These are phyloP conservation scores for Tachina grossa DNA, from an alignment of 2,888 invertebrate species.

Conservation along the genomic window DNA sequence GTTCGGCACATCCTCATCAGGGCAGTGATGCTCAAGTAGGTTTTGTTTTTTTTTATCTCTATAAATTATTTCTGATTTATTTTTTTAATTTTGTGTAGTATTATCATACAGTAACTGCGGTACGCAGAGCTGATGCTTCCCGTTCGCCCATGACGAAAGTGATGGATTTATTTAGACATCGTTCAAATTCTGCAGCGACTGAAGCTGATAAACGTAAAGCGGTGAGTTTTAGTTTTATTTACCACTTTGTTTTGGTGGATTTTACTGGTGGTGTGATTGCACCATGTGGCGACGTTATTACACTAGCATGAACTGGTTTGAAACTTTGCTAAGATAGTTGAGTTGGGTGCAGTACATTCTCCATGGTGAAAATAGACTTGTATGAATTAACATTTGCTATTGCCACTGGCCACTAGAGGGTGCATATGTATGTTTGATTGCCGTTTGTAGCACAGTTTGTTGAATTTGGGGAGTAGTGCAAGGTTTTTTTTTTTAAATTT, in stretches of 20 bases:
- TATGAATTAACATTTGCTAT: neutral
- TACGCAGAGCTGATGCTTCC: slow-evolving; percentile 85
- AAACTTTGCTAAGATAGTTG: slow-evolving; percentile 8
- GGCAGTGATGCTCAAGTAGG: slow-evolving; percentile 84
- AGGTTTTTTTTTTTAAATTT: too few species aligned
- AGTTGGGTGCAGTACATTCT: neutral
- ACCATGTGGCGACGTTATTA: neutral
- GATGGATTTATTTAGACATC: slow-evolving; percentile 93
- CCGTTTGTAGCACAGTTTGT: too few species aligned
- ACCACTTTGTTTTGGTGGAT: neutral
- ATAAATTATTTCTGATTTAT: neutral
- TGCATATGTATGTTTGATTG: neutral
- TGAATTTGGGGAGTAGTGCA: too few species aligned
- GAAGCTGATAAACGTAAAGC: slow-evolving; percentile 89
- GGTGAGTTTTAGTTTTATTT: slow-evolving; percentile 84
- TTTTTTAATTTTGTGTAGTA: slow-evolving; percentile 83
- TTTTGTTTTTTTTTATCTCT: slow-evolving; percentile 28
- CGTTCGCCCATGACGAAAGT: slow-evolving; percentile 94
- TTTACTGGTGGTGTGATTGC: slow-evolving; percentile 40
- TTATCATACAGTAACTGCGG: slow-evolving; percentile 88
- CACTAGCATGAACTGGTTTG: neutral
- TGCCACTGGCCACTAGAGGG: neutral
- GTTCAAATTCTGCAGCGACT: slow-evolving; percentile 88
- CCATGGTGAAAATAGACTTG: neutral
- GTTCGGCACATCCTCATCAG: slow-evolving; percentile 88